Base-by-base conservation (phyloP, 2,888 invertebrate species). In the Odontomyia ornata region DNA sequence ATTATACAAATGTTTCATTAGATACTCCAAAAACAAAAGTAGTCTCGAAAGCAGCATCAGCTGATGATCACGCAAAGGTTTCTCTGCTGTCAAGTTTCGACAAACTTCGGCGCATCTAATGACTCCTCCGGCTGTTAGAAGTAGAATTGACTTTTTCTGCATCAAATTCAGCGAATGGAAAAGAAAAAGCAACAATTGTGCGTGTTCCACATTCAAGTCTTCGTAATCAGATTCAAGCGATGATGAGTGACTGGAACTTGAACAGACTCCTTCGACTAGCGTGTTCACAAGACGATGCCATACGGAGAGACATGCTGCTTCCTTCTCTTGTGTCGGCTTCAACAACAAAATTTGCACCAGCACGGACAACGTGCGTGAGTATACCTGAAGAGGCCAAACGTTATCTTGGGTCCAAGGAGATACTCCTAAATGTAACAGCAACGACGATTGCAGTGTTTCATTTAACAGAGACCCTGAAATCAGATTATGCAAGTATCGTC, bases 191-290 rank as follows among this genome's bases (percentile, higher is more conserved):
- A 98, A 87, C 47, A 98, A 89, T 86, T 98, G 98, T 0, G 97
- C 94, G 86, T 98, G 98, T 85, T 98, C 98, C 71, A 98, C 96
- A 86, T 98, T 98, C 78, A 98, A 88, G 88, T 98, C 98, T 91
- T 86, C 86, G 78, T 84, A 85, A 77, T 87, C 87, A 1, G 82
- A 76, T 75, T 87, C 86, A 72, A 79, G 77, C 23, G 77, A 76
- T 28, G 28, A 0, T 25, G 60, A 13, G 1, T 52, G 56, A 18
- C 47, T 25, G 27, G 77, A 78, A 57, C 82, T 78, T 3, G 84
- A 83, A 69, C 87, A 87, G 9, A 97, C 94, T 82, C 94, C 95
- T 83, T 95, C 95, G 4, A 95, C 95, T 77, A 98, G 88, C 0
- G 97, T 96, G 82, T 94, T 94, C 11, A 98, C 91, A 21, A 97